Evolutionary conservation across 1,140 invertebrate genomes (phyloP), one percentile per base, ranked within the genome.

Genomic region (Plectus sambesii): DNA sequence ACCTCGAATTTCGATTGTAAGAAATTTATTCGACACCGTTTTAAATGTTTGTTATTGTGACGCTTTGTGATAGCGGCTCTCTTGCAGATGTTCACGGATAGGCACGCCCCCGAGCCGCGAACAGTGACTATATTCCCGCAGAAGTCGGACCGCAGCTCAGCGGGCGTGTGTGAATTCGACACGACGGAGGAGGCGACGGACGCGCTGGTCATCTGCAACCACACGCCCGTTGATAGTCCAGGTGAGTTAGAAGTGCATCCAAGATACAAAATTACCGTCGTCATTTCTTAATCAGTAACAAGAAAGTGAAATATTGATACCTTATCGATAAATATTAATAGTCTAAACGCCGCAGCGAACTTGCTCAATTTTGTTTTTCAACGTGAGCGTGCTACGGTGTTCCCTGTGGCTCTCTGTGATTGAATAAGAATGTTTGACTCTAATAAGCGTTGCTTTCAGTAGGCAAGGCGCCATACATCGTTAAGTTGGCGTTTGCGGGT

Each of bases 391-490:
- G n/a, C n/a, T n/a, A n/a, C n/a, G n/a, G n/a, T n/a, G n/a, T n/a
- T n/a, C n/a, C n/a, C n/a, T 12, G 12, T 45, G 43, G 20, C 24
- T 12, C 17, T 33, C 12, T 33, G 30, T 17, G 12, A 12, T 12
- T 33, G 30, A 33, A 12, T 33, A 12, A 33, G 12, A 33, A 12
- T 33, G 17, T 33, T 33, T 33, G 12, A 33, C 30, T 33, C 12
- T 12, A 12, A 33, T 33, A n/a, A n/a, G n/a, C n/a, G n/a, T 56
- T 68, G 58, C 45, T 75, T 78, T 12, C 75, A 89, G 87, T 82
- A 70, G 86, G 85, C 49, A 92, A 92, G 74, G 89, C 87, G 73
- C 89, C 89, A 49, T 96, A 89, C 76, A 85, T 90, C 60, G 85
- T 93, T 82, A 94, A 93, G 75, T 75, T 94, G 49, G 52, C 70